phyloP scores from a whole-genome alignment of 2,888 invertebrate genomes.

The Hydrotaea cyrtoneurina region DNA sequence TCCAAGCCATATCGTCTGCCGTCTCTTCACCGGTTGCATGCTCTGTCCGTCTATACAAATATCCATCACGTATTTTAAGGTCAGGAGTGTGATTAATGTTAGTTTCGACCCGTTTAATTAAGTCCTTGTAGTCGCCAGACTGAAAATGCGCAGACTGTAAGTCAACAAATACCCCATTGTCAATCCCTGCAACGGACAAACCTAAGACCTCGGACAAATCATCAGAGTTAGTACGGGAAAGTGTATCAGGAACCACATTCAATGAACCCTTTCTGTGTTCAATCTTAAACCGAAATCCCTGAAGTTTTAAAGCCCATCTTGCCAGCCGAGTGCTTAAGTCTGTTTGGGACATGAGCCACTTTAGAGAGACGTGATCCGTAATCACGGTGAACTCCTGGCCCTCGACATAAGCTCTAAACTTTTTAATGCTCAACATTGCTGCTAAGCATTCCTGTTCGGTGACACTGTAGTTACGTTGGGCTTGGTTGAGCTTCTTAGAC shows the following conservation, averaged over 20 bases:
- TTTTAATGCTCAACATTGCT: too few relatives aligned
- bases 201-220: too few relatives aligned
- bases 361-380: too few relatives aligned
- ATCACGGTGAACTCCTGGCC: too few relatives aligned
- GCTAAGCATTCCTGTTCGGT: too few relatives aligned
- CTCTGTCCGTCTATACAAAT: conserved; percentile 28
- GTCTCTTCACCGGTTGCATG: conserved; percentile 23
- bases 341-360: conserved; percentile 19
- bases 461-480: too few relatives aligned
- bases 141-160: conserved; percentile 46
- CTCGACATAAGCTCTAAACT: too few relatives aligned
- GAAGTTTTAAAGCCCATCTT: conserved; percentile 32
- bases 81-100: conserved; percentile 40
- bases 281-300: conserved; percentile 19
- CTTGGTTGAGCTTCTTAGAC: too few relatives aligned
- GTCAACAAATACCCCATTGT: conserved; percentile 15
- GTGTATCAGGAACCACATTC: conserved; percentile 43
- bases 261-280: conserved; percentile 13
- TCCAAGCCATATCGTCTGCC: background rate
- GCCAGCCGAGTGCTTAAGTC: background rate
- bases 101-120: background rate
- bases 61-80: conserved; percentile 40
- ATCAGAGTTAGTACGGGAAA: background rate
- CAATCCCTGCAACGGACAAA: background rate
- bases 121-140: conserved; percentile 6